phyloP scores from a whole-genome alignment of 2,113 vertebrate species.

The Menidia beryllina region DNA sequence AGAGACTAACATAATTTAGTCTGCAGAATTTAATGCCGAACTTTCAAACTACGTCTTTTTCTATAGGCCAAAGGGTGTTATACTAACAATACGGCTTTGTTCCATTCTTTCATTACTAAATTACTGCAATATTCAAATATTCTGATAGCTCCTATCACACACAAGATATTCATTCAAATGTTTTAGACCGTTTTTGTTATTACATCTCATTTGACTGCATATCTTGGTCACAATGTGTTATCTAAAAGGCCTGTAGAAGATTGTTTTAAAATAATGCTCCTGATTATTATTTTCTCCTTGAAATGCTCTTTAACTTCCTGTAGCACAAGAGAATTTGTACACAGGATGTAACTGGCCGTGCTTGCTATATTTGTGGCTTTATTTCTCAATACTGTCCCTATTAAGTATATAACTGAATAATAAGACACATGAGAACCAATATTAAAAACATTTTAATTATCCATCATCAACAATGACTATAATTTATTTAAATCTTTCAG shows the following conservation, averaged over 20 bases:
- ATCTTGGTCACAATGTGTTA: neutral
- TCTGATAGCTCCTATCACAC: neutral
- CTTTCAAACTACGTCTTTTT: neutral
- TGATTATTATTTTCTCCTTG: no score
- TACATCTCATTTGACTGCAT: neutral
- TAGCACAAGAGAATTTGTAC: no score
- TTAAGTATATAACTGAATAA: neutral
- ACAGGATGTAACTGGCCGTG: no score
- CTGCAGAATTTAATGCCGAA: no score
- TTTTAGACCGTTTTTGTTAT: neutral
- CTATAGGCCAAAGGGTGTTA: neutral
- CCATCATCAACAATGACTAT: slow-evolving; percentile 42
- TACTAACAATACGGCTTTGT: neutral
- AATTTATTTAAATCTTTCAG: slow-evolving; percentile 31
- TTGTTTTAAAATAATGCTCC: no score
- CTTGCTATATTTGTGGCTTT: neutral
- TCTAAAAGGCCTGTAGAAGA: neutral
- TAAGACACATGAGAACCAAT: neutral
- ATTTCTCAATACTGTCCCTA: neutral
- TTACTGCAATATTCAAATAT: neutral
- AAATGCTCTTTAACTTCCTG: no score
- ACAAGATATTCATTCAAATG: neutral
- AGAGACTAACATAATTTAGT: no score
- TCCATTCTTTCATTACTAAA: neutral
- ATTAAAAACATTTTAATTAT: slow-evolving; percentile 59